Base-by-base conservation (phyloP, 2,797 vertebrate species). In the Moxostoma hubbsi region DNA sequence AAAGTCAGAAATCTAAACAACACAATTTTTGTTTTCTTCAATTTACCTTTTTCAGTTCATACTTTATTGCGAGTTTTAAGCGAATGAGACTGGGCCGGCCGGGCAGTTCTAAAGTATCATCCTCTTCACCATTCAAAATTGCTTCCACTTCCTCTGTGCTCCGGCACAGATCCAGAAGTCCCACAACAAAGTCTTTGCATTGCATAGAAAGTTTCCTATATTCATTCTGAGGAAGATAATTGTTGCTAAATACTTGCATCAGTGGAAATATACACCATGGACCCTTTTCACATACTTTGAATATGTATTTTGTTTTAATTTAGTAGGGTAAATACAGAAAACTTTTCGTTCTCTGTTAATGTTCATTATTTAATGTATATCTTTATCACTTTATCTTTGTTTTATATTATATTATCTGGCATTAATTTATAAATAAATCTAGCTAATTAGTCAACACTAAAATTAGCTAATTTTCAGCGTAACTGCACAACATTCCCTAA, bases 101-200 rank as follows among this genome's bases (percentile, higher is more conserved):
- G 6, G 93, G 91, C 0, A 61, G 88, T 3, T 94, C 94, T 9
- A 89, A 93, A 47, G 5, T 90, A 66, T 94, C 93, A 6, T 88
- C 92, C 13, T 80, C 93, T n/a, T 98, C 95, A 13, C 98, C 98
- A 0, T 95, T 99, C 87, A 99, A 88, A 88, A 99, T 97, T 84
- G 98, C 98, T 88, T 98, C 98, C 63, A 99, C 98, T 92, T 99
- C 98, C 90, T 98, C 96, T 0, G 97, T 99, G 88, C 96, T 98
- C 89, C 98, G 96, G 90, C 98, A 99, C 81, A 99, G 92, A 85
- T 99, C 98, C 79, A 99, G 92, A 74, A 99, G 95, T 24, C 98
- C 98, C 46, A 99, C 98, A 71, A 99, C 96, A 68, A 98, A 99
- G 86, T 99, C 97, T 87, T 99, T 99, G 90, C 98, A 99, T 89